Evolutionary conservation across 92 coral and sea anemone species (phyloP), one percentile per base, ranked within the genome.

Genomic region (Zoanthus gigantus): DNA sequence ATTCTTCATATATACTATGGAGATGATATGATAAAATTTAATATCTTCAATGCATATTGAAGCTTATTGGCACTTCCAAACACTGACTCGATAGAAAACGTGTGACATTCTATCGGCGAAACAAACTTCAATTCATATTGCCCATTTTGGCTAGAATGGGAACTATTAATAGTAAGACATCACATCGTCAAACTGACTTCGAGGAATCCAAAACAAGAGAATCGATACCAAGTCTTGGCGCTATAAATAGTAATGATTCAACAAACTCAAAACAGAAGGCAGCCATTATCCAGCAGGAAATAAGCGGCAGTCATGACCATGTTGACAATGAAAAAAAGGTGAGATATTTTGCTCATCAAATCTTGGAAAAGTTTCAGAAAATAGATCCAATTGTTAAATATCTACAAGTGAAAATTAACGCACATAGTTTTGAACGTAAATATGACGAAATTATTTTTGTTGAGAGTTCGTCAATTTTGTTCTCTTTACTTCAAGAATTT

Each of bases 371-470:
- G 28, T n/a, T 18, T n/a, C 73, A 13, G 46, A 73, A 63, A 42
- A 80, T 66, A 18, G 42, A 80, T 34, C 73, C 57, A 61, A 46
- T 80, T 5, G 44, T 63, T 12, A 80, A 73, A 23, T 80, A 80
- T n/a, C 42, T 80, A 7, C 56, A 80, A 45, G 58, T 63, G 18
- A 80, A 80, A 47, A 52, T 80, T 0, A 57, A 42, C 44, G 73
- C 84, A 4, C 74, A 80, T 46, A 18, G 84, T 34, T 80, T 80
- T 80, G 84, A 80, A 80, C 84, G 84, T n/a, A 80, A 63, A 47
- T 80, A 61, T 63, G 84, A 80, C 74, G 42, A 80, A 44, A 73
- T 80, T 47, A 47, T 80, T 80, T 50, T 80, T 42, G 74, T 23
- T 16, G 56, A 66, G 14, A 46, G 5, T 23, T 42, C 56, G 17